A percentile compares a stretch with the other conserved stretches of the same genome.
These are phyloP conservation scores for Cryptoprocta ferox DNA, from an alignment of 2,797 vertebrate genomes.

Conservation along the genomic window DNA sequence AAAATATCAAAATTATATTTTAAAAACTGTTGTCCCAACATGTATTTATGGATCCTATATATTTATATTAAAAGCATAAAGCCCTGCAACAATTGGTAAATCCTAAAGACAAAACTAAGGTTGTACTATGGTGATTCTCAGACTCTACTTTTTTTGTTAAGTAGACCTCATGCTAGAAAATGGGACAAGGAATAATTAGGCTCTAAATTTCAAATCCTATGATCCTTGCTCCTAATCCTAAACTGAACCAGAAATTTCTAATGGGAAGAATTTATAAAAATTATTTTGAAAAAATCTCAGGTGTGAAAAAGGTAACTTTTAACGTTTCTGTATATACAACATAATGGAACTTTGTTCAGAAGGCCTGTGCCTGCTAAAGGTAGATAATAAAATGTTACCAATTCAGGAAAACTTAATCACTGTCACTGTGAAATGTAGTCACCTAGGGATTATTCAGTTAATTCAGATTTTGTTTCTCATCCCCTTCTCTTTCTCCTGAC, in stretches of 20 bases:
- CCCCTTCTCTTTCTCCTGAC: background rate
- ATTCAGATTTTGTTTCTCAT: background rate
- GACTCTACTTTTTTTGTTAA: background rate
- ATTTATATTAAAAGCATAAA: background rate
- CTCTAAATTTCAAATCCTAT: background rate
- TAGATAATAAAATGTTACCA: background rate
- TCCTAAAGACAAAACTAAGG: background rate
- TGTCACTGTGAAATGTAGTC: background rate
- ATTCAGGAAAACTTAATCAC: background rate
- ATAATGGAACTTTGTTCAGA: background rate
- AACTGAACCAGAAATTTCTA: background rate
- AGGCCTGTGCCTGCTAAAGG: background rate
- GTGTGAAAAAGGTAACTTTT: background rate
- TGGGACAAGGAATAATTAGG: background rate
- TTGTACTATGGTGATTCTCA: background rate
- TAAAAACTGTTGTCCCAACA: background rate
- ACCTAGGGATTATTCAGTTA: background rate
- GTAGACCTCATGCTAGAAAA: background rate
- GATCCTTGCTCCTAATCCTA: background rate
- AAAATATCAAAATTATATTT: background rate
- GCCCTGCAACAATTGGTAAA: background rate
- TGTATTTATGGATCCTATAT: background rate
- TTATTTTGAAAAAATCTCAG: conserved; percentile 1
- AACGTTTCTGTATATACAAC: background rate
- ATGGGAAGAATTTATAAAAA: background rate